phyloP scores from a whole-genome alignment of 2,888 invertebrate genomes.

The Aelia acuminata region DNA sequence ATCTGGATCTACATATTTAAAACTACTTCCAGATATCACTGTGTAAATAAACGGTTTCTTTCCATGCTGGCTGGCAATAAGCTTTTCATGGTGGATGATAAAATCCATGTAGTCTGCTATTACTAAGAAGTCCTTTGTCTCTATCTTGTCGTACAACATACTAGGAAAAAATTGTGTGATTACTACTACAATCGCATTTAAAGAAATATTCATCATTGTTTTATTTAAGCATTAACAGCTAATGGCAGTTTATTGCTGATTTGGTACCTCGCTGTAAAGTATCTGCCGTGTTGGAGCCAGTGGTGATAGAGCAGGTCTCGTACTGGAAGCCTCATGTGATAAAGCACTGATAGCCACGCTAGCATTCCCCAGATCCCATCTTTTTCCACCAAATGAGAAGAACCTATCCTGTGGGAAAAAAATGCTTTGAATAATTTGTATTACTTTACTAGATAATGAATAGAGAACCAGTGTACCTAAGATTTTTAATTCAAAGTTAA shows the following conservation, averaged over 20 bases:
- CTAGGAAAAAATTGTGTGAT: neutral
- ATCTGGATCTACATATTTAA: neutral
- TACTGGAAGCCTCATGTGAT: conserved; percentile 37
- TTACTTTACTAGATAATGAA: too few species aligned
- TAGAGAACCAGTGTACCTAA: too few species aligned
- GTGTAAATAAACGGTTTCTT: conserved; percentile 4
- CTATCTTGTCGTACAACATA: neutral
- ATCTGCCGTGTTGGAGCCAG: conserved; percentile 49
- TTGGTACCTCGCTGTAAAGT: conserved; percentile 11
- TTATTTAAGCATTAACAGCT: neutral
- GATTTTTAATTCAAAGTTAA: too few species aligned
- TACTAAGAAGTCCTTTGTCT: neutral
- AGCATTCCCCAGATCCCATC: conserved; percentile 54
- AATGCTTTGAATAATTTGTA: neutral
- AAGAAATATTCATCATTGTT: neutral
- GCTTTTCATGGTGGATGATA: neutral
- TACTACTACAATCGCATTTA: neutral
- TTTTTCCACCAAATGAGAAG: conserved; percentile 26
- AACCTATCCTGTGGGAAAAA: conserved; percentile 20
- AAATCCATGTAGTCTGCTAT: neutral
- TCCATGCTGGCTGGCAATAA: conserved; percentile 26
- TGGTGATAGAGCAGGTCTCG: neutral
- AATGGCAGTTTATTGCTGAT: neutral
- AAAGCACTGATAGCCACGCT: conserved; percentile 43
- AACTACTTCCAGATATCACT: neutral